A percentile compares a stretch with the other conserved stretches of the same genome.
phyloP scores from a whole-genome alignment of 2,113 vertebrate species.

The Panthera leo region DNA sequence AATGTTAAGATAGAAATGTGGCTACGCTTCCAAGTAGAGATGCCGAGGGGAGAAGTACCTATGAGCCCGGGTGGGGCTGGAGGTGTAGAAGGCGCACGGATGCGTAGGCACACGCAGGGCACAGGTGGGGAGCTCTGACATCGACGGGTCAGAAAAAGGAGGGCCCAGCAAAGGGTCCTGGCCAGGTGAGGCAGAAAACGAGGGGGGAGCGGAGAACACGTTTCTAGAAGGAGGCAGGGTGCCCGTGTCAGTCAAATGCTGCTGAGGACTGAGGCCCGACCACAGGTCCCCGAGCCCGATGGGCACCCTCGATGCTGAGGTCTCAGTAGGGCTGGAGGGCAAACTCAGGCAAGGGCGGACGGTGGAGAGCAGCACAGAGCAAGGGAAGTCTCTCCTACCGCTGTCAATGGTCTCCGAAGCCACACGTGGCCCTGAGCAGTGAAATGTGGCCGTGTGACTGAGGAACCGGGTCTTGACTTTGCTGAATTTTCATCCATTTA shows the following conservation, averaged over 20 bases:
- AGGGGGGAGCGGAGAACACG: background rate
- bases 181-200: background rate
- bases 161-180: background rate
- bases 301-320: background rate
- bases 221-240: background rate
- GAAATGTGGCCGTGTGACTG: background rate
- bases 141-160: background rate
- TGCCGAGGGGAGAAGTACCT: background rate
- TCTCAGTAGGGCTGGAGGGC: background rate
- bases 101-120: background rate
- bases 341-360: background rate
- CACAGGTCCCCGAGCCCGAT: background rate
- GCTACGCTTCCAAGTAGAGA: background rate
- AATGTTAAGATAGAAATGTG: background rate
- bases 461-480: background rate
- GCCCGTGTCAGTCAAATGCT: background rate
- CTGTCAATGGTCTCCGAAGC: background rate
- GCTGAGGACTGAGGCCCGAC: too few species aligned
- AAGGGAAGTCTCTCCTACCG: background rate
- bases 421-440: background rate
- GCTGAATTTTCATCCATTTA: background rate
- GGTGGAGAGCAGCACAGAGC: background rate
- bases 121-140: background rate
- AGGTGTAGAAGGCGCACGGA: too few species aligned
- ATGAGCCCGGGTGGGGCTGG: background rate